Evolutionary conservation across 2,113 vertebrate species (phyloP), one percentile per base, ranked within the genome.

Genomic region (Thamnophis sirtalis): DNA sequence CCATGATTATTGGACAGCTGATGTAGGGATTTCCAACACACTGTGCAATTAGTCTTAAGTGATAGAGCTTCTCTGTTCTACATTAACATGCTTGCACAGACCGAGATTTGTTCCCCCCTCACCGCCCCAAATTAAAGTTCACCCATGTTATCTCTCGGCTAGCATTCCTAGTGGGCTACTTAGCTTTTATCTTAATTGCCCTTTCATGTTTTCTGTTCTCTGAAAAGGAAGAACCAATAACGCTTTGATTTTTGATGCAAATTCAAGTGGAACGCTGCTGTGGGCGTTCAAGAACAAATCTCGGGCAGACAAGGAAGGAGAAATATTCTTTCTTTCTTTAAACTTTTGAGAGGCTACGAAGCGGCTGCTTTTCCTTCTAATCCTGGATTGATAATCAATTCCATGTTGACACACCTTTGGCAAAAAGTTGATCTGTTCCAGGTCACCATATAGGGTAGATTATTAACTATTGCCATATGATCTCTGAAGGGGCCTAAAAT

Each of bases 41-140:
- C 85, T 93, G 15, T 95, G 51, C 0, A 90, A 92, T 93, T 95
- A 89, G 91, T 94, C 86, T 90, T 93, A 95, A 95, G 92, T 22
- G 26, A 68, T 89, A 54, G 86, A 24, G 93, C 87, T 91, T 90
- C 94, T 93, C 26, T 68, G 54, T 86, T 92, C 91, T 80, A 15
- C 8, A 22, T 56, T 50, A 73, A 53, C 33, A 9, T 89, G 53
- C 43, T 13, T 38, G 56, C 17, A 89, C 93, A 38, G 0, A 6
- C 5, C 4, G 73, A 80, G 15, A 22, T 80, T 80, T 80, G 33
- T 80, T 38, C 7, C 7, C n/a, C 73, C 5, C 19, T 43, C 7
- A 28, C 63, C 28, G 33, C 3, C 19, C 1, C 50, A 87, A 87
- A 48, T 92, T 80, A 92, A 94, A 0, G 89, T 93, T 87, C 58